Conservation (phyloP, 1,140 invertebrate species). For the Calliopsis andreniformis region DNA sequence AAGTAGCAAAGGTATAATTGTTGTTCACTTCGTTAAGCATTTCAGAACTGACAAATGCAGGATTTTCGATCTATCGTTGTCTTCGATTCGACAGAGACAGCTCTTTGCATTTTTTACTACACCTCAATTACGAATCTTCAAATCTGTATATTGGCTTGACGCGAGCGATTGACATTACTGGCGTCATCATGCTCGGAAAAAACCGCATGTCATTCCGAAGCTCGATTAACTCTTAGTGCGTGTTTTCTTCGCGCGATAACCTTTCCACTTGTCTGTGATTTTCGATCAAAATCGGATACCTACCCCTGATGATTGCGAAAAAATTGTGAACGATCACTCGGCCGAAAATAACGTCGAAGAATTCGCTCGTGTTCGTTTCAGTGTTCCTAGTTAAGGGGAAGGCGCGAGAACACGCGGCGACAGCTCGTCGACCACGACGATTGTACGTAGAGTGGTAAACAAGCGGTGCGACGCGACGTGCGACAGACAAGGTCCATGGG, state of each 20-base stretch:
- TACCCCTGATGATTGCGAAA: not conserved
- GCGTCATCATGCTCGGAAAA: conserved; percentile 34
- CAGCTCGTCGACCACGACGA: conserved; percentile 5
- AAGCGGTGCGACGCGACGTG: conserved; percentile 17
- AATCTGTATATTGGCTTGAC: not conserved
- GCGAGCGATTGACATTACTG: not conserved
- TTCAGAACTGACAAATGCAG: not conserved
- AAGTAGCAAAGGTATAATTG: not conserved
- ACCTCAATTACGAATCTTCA: not conserved
- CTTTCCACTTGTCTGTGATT: not conserved
- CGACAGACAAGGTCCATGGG: conserved; percentile 24
- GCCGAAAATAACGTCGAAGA: not conserved
- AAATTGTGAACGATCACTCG: not conserved
- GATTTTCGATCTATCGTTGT: conserved; percentile 4
- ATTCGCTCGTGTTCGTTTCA: not conserved
- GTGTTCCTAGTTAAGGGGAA: not conserved
- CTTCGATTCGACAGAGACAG: not conserved
- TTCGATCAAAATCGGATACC: not conserved
- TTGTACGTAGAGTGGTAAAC: conserved; percentile 34
- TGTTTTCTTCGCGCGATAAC: not conserved
- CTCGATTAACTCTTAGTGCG: not conserved
- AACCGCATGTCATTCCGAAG: not conserved
- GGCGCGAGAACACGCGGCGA: not conserved
- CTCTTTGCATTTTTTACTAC: conserved; percentile 27
- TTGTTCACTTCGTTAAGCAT: conserved; percentile 25